These are phyloP conservation scores for Tachyglossus aculeatus DNA, from an alignment of 2,797 vertebrate genomes.

Conservation along the genomic window DNA sequence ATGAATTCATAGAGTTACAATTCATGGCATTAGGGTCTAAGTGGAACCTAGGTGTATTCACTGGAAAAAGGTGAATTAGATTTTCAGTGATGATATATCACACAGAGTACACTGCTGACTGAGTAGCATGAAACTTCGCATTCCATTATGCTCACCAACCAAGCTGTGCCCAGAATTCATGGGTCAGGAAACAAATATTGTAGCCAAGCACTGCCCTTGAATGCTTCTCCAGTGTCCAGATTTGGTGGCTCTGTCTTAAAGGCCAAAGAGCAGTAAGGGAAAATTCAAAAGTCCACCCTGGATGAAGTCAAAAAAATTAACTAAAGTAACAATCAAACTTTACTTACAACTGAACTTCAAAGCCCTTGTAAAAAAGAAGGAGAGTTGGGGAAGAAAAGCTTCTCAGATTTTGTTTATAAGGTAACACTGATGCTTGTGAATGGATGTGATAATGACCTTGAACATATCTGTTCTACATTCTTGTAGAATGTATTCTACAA, in stretches of 20 bases:
- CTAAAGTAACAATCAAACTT: too few relatives aligned
- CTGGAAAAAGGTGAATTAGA: neutral
- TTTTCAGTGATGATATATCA: neutral
- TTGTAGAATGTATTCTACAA: too few relatives aligned
- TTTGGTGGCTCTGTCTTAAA: neutral
- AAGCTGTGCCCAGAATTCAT: slow-evolving; percentile 10
- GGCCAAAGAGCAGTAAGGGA: neutral
- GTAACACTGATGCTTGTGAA: too few relatives aligned
- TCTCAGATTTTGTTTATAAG: too few relatives aligned
- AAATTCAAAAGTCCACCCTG: neutral
- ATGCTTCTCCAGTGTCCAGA: slow-evolving; percentile 15
- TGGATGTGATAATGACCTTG: too few relatives aligned
- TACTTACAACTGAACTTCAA: too few relatives aligned
- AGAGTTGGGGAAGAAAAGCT: too few relatives aligned
- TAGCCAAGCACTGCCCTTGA: slow-evolving; percentile 23
- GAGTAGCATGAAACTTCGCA: neutral
- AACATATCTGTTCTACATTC: too few relatives aligned
- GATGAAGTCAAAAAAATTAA: slow-evolving; percentile 16
- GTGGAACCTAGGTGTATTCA: neutral
- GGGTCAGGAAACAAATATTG: slow-evolving; percentile 18
- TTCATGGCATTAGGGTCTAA: neutral
- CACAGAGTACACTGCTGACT: neutral
- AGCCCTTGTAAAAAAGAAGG: too few relatives aligned
- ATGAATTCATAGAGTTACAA: neutral
- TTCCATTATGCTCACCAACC: slow-evolving; percentile 12